Percentiles rank a stretch among this genome's conserved stretches.
These are phyloP conservation scores for Prosopocoilus inquinatus DNA, from an alignment of 2,888 invertebrate species.

Conservation along the genomic window DNA sequence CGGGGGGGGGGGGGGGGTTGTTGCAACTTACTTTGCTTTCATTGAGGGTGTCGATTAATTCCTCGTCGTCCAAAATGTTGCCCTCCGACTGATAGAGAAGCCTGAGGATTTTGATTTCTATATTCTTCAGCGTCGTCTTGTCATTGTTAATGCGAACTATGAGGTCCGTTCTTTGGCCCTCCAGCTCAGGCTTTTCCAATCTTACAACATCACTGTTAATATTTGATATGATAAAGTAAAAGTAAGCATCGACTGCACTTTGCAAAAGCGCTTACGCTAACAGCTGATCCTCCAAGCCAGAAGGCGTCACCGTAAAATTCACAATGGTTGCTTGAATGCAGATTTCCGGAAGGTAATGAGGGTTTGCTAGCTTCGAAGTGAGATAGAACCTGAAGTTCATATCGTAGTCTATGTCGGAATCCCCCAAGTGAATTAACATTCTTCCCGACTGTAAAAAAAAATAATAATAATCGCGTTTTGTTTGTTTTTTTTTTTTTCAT, in stretches of 20 bases:
- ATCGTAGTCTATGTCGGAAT: conserved; percentile 88
- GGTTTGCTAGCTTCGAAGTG: conserved; percentile 89
- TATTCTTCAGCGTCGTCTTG: conserved; percentile 76
- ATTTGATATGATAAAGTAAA: not conserved
- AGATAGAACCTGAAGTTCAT: conserved; percentile 82
- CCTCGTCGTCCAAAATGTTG: conserved; percentile 91
- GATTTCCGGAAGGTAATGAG: conserved; percentile 90
- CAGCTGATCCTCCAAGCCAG: conserved; percentile 88
- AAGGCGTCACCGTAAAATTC: conserved; percentile 88
- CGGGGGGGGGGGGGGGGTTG: too few species aligned
- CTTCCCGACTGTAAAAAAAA: conserved; percentile 64
- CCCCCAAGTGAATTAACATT: conserved; percentile 79
- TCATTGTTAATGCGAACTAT: conserved; percentile 83
- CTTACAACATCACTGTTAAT: conserved; percentile 77
- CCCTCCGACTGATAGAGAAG: conserved; percentile 81
- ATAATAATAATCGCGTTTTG: not conserved
- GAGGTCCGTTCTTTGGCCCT: conserved; percentile 76
- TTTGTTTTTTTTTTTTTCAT: too few species aligned
- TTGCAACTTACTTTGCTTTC: conserved; percentile 69
- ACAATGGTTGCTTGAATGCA: conserved; percentile 91
- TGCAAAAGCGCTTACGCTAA: conserved; percentile 68
- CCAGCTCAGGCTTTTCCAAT: conserved; percentile 84
- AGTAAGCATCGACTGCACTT: not conserved
- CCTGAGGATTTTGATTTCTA: conserved; percentile 87
- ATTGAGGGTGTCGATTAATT: conserved; percentile 85